Evolutionary conservation across 2,888 invertebrate genomes (phyloP).

Genomic region (Ellobium chinense): DNA sequence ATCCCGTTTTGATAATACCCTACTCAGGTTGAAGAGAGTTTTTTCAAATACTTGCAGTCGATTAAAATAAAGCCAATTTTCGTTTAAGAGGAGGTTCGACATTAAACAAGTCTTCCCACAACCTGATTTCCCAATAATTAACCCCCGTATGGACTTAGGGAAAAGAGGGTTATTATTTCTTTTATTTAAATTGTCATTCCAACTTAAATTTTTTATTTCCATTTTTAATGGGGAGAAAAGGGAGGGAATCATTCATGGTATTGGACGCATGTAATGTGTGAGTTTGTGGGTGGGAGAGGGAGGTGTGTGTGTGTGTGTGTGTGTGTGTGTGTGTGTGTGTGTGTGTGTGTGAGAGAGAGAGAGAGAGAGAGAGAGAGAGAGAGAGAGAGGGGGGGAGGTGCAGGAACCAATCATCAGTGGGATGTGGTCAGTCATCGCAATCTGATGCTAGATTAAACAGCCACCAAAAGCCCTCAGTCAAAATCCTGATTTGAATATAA

Average conservation of each 20-base stretch:
- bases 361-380: too few species aligned
- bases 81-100: neutral
- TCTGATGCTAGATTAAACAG: neutral
- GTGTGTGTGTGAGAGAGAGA: too few species aligned
- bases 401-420: neutral
- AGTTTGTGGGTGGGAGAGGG: too few species aligned
- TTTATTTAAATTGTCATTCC: neutral
- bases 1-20: constrained; percentile 3
- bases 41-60: constrained; percentile 9
- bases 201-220: neutral
- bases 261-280: too few species aligned
- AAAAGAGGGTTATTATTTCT: neutral
- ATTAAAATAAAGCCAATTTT: neutral
- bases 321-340: too few species aligned
- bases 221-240: neutral
- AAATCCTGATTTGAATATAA: neutral
- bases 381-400: neutral
- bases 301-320: too few species aligned
- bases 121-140: neutral
- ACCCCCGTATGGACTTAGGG: neutral
- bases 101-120: neutral
- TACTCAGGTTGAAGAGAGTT: constrained; percentile 45
- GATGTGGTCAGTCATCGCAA: neutral
- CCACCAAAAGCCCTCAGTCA: neutral
- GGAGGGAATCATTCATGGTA: too few species aligned